Percentiles rank a stretch among this genome's conserved stretches.
Evolutionary conservation across 2,113 vertebrate species (phyloP).

Genomic region (Pedionomus torquatus): DNA sequence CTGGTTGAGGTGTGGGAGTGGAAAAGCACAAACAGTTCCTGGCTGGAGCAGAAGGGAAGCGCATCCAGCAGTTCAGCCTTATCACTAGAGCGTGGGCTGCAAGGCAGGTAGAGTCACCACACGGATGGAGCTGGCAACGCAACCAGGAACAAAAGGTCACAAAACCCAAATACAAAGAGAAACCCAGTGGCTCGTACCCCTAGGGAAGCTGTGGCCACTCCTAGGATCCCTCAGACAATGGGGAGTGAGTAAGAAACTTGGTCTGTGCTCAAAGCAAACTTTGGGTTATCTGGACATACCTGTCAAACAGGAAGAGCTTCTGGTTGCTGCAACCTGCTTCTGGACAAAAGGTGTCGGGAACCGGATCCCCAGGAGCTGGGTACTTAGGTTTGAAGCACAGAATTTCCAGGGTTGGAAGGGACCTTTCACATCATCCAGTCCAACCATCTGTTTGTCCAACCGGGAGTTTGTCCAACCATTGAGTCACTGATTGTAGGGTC

Average conservation of each 20-base stretch:
- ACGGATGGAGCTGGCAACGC: not conserved
- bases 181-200: accelerated
- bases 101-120: not conserved
- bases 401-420: too few relatives aligned
- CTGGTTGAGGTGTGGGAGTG: not conserved
- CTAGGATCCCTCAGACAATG: not conserved
- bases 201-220: not conserved
- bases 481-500: not conserved
- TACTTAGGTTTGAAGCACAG: not conserved
- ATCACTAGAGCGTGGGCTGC: not conserved
- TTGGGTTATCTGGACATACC: not conserved
- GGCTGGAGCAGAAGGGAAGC: accelerated
- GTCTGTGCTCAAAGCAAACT: not conserved
- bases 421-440: too few relatives aligned
- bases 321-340: not conserved
- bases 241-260: not conserved
- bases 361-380: not conserved
- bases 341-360: not conserved
- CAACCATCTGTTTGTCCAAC: too few relatives aligned
- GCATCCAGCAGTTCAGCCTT: not conserved
- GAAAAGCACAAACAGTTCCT: not conserved
- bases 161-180: not conserved
- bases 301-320: not conserved
- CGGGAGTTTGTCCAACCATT: too few relatives aligned
- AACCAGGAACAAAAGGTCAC: not conserved